A percentile compares a stretch with the other conserved stretches of the same genome.
phyloP scores from a whole-genome alignment of 2,888 invertebrate species.

The Temnothorax rugatulus region DNA sequence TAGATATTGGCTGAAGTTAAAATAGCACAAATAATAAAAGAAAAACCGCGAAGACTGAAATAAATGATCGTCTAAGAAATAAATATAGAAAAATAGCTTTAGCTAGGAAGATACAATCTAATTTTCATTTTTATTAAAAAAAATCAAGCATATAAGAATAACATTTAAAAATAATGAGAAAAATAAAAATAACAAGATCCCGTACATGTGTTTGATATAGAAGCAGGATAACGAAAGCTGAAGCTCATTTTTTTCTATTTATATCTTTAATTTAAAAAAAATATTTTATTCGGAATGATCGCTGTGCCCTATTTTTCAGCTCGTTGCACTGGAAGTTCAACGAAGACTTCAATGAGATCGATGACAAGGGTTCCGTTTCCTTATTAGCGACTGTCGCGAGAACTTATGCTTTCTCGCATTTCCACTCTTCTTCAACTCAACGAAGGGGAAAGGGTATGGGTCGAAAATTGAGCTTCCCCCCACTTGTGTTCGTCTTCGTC shows the following conservation, averaged over 20 bases:
- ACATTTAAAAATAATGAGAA: neutral
- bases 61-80: neutral
- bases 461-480: slow-evolving; percentile 45
- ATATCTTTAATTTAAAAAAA: neutral
- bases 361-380: slow-evolving; percentile 64
- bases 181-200: neutral
- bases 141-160: neutral
- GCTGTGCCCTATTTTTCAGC: slow-evolving; percentile 58
- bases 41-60: neutral
- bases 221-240: neutral
- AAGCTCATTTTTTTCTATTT: neutral
- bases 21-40: neutral
- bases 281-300: neutral
- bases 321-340: slow-evolving; percentile 60
- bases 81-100: neutral
- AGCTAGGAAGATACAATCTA: neutral
- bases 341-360: slow-evolving; percentile 54
- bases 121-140: neutral
- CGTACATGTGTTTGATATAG: neutral
- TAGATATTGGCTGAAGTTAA: neutral
- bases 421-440: slow-evolving; percentile 57
- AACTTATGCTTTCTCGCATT: slow-evolving; percentile 58
- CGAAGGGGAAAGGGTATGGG: slow-evolving; percentile 58
- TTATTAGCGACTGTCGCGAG: slow-evolving; percentile 75
- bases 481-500: slow-evolving; percentile 29